Evolutionary conservation across 2,797 vertebrate species (phyloP), one percentile per base, ranked within the genome.

Genomic region (Spea hammondii): DNA sequence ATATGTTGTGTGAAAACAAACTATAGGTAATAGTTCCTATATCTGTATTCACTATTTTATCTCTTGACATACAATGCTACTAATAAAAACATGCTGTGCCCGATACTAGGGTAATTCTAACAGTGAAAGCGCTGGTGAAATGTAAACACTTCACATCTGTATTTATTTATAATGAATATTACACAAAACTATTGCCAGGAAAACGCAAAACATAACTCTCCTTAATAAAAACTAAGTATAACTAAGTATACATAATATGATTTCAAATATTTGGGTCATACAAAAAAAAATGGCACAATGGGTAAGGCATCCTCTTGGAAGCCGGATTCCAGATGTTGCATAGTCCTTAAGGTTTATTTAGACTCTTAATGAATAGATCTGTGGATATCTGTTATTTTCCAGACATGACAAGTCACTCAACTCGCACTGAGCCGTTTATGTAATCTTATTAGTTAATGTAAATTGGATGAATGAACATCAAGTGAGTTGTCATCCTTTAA

Each of bases 131-230:
- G 71, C 59, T 70, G 74, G 72, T 75, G 72, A 70, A 60, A 80
- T 75, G 59, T 80, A 80, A 80, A 80, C 78, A 75, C 66, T 46
- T 59, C 67, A 80, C 78, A 80, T 75, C 78, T 80, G 78, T 75
- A 75, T 70, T 76, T 80, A 80, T 75, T 80, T 80, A 80, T 70
- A 62, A 48, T 47, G 67, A 65, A 75, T 80, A 80, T 80, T 80
- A 51, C 78, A 75, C 60, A 50, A 75, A 75, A 70, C 62, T 46
- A 65, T 75, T 80, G 78, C 78, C 78, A 80, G 69, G 65, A 75
- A 80, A 70, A 60, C 71, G 62, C 55, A 80, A 75, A 80, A 80
- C 62, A 75, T 59, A 70, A 79, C 49, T 79, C 78, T 11, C 46
- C 60, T 62, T 70, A 79, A 70, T 70, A 75, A 75, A 65, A 80